phyloP scores from a whole-genome alignment of 2,113 vertebrate species.

The Paramisgurnus dabryanus region DNA sequence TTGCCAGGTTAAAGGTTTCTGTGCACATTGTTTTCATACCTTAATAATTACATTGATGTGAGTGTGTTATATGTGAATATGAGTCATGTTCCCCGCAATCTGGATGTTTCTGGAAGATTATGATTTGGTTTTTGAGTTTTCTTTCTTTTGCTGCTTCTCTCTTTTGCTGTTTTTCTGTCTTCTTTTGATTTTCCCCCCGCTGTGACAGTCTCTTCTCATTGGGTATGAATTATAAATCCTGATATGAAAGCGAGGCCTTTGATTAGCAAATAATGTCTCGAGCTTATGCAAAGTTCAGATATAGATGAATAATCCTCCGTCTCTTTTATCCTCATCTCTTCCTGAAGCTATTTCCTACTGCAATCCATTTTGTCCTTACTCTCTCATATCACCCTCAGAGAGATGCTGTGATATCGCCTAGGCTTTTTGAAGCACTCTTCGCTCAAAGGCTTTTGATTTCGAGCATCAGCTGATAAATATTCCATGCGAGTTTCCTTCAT shows the following conservation, averaged over 20 bases:
- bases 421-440: slow-evolving; percentile 61
- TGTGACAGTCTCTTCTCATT: slow-evolving; percentile 33
- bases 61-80: not conserved
- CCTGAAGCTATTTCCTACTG: slow-evolving; percentile 57
- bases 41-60: too few relatives aligned
- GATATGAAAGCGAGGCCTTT: slow-evolving; percentile 64
- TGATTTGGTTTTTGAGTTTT: too few relatives aligned
- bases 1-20: too few relatives aligned
- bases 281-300: slow-evolving; percentile 64
- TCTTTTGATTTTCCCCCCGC: not conserved
- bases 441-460: slow-evolving; percentile 72
- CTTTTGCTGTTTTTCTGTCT: slow-evolving; percentile 1
- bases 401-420: slow-evolving; percentile 66
- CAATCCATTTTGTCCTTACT: slow-evolving; percentile 52
- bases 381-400: slow-evolving; percentile 51
- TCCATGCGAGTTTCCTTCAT: slow-evolving; percentile 74
- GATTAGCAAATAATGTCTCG: slow-evolving; percentile 67
- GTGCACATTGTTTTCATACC: too few relatives aligned
- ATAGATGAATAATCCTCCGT: slow-evolving; percentile 55
- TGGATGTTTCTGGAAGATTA: not conserved
- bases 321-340: slow-evolving; percentile 47
- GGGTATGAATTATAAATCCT: slow-evolving; percentile 59
- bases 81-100: not conserved
- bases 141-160: not conserved
- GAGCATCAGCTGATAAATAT: slow-evolving; percentile 72